Conservation (phyloP, 2,797 vertebrate species). For the Leptoclinus maculatus region DNA sequence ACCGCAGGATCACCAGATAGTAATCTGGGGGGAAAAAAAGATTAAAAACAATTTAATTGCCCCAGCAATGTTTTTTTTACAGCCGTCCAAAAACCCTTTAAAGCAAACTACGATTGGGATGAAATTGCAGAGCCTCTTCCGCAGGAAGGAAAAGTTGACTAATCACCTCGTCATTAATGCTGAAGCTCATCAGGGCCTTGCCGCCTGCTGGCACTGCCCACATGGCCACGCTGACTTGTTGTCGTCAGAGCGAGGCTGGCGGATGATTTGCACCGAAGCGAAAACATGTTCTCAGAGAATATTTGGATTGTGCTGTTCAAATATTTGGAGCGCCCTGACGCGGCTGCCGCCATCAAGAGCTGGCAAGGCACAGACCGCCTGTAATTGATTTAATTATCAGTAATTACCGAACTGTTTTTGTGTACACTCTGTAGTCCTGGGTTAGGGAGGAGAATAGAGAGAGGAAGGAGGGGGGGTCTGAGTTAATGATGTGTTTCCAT, state of each 20-base stretch:
- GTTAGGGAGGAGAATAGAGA: slow-evolving; percentile 76
- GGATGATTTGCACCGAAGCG: slow-evolving; percentile 50
- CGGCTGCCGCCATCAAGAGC: slow-evolving; percentile 82
- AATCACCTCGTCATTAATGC: slow-evolving; percentile 80
- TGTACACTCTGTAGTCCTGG: slow-evolving; percentile 78
- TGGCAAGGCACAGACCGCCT: slow-evolving; percentile 87
- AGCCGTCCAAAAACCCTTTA: slow-evolving; percentile 81
- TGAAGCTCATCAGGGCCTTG: slow-evolving; percentile 84
- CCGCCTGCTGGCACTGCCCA: slow-evolving; percentile 77
- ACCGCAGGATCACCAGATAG: slow-evolving; percentile 78
- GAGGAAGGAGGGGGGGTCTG: slow-evolving; percentile 77
- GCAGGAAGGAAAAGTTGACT: slow-evolving; percentile 84
- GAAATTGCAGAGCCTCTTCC: slow-evolving; percentile 89
- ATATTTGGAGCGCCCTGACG: slow-evolving; percentile 88
- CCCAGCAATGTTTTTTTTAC: slow-evolving; percentile 76
- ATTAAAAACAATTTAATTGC: slow-evolving; percentile 86
- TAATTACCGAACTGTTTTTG: slow-evolving; percentile 92
- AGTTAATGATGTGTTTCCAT: slow-evolving; percentile 87
- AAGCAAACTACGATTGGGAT: slow-evolving; percentile 88
- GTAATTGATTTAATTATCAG: slow-evolving; percentile 98
- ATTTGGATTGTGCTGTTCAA: slow-evolving; percentile 91
- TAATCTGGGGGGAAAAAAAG: slow-evolving; percentile 64
- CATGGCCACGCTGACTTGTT: slow-evolving; percentile 37
- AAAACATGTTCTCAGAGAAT: slow-evolving; percentile 68
- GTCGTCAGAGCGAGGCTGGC: slow-evolving; percentile 26